Evolutionary conservation across 2,888 invertebrate genomes (phyloP), one percentile per base, ranked within the genome.

Genomic region (Lamellibrachia columna): DNA sequence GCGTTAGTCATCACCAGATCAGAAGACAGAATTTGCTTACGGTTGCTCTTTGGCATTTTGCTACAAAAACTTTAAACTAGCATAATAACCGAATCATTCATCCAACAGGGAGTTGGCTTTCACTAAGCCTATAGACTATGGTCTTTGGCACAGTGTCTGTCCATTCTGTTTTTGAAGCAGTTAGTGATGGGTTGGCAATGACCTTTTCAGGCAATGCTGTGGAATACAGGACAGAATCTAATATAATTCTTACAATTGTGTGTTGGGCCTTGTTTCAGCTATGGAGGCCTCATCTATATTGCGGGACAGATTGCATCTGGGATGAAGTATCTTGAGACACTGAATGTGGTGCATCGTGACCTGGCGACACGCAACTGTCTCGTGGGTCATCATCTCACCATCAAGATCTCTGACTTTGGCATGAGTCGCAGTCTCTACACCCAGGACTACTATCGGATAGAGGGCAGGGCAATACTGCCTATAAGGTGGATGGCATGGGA

Each of bases 401-500:
- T 75, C 75, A 75, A 75, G 75, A 75, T 75, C 75, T 75, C 75
- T 15, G 75, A 75, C 22, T 75, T 75, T 6, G 75, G 75, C 75
- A 75, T 75, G 75, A 75, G 75, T 15, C 75, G 75, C 11, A 75
- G 75, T 75, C 75, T 75, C 15, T 75, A 75, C 75, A 75, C 75
- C n/a, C 75, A 22, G 75, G 75, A 75, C 75, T 75, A 75, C 75
- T 75, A 75, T n/a, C 15, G 22, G 15, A 75, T 75, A 75, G 75
- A 75, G 75, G 75, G 75, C 97, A 99, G 93, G 97, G 98, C 93
- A 98, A 98, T 98, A 92, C 97, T 99, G 95, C 98, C 99, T 0
- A 97, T 99, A 93, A 97, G 99, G 92, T 98, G 98, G 98, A 98
- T 98, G 97, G 98, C 98, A 1, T 98, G 98, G 98, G 98, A 98